Percentiles rank a stretch among this genome's conserved stretches.
Conservation (phyloP, 2,888 invertebrate species). For the Trimorus sp. region DNA sequence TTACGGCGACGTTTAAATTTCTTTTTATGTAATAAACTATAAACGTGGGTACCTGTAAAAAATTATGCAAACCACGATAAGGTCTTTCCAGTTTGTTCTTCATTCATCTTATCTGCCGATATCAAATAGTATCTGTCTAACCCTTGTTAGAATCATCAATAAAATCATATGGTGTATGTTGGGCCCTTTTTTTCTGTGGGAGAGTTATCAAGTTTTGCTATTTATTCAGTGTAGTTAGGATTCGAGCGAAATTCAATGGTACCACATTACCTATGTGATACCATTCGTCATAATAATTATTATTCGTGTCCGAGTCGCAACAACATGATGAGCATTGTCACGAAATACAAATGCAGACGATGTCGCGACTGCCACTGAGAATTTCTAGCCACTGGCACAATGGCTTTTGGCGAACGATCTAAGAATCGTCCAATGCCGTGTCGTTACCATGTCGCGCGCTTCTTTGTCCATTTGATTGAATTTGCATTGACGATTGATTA, state of each 20-base stretch:
- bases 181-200: too few species aligned
- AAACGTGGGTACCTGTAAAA: too few species aligned
- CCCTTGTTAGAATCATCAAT: too few species aligned
- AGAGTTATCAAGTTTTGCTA: too few species aligned
- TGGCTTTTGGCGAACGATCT: constrained; percentile 48
- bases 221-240: not conserved
- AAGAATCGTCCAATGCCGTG: constrained; percentile 41
- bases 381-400: constrained; percentile 52
- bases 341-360: constrained; percentile 57
- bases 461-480: constrained; percentile 48
- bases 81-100: too few species aligned
- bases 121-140: too few species aligned
- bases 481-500: constrained; percentile 62
- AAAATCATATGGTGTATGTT: too few species aligned
- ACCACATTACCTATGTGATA: not conserved
- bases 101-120: too few species aligned
- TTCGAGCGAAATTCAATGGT: not conserved
- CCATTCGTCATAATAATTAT: constrained; percentile 35
- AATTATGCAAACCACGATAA: too few species aligned
- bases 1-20: constrained; percentile 7
- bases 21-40: constrained; percentile 1
- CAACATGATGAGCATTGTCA: constrained; percentile 33
- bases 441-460: constrained; percentile 28
- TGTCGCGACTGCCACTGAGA: constrained; percentile 45
- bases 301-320: constrained; percentile 37